Conservation (phyloP, 2,888 invertebrate species). For the Diloba caeruleocephala region DNA sequence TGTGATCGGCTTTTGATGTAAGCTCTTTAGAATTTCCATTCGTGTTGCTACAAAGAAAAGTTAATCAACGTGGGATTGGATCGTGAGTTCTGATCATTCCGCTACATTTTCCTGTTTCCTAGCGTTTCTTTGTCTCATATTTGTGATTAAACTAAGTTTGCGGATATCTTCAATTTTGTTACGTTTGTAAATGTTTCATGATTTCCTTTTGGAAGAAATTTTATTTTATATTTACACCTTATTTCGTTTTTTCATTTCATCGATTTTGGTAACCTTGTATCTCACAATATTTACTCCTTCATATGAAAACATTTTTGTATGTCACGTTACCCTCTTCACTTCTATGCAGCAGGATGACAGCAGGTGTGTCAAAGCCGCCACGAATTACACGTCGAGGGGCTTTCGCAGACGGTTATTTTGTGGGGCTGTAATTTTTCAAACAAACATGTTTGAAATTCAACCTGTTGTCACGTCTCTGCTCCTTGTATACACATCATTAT, state of each 20-base stretch:
- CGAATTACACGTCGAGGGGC: constrained; percentile 16
- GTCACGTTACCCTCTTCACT: constrained; percentile 30
- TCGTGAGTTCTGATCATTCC: constrained; percentile 51
- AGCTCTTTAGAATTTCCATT: constrained; percentile 52
- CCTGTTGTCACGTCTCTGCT: constrained; percentile 15
- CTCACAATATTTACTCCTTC: background rate
- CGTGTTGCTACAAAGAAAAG: constrained; percentile 55
- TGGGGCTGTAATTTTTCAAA: constrained; percentile 19
- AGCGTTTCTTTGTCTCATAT: constrained; percentile 41
- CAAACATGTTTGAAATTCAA: constrained; percentile 3
- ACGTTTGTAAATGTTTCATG: constrained; percentile 7
- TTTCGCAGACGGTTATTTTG: constrained; percentile 11
- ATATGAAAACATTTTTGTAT: constrained; percentile 5
- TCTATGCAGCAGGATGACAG: constrained; percentile 14
- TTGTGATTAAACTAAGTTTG: constrained; percentile 42
- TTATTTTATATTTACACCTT: constrained; percentile 4
- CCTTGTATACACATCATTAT: background rate
- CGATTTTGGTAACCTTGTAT: constrained; percentile 6
- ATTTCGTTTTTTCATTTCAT: constrained; percentile 13
- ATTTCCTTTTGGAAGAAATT: constrained; percentile 4
- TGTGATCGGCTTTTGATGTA: constrained; percentile 56
- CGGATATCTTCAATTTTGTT: constrained; percentile 30
- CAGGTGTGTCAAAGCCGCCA: constrained; percentile 34
- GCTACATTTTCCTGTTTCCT: constrained; percentile 47
- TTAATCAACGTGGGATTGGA: constrained; percentile 48